Conservation (phyloP, 2,888 invertebrate genomes). For the Mycalesis mineus region DNA sequence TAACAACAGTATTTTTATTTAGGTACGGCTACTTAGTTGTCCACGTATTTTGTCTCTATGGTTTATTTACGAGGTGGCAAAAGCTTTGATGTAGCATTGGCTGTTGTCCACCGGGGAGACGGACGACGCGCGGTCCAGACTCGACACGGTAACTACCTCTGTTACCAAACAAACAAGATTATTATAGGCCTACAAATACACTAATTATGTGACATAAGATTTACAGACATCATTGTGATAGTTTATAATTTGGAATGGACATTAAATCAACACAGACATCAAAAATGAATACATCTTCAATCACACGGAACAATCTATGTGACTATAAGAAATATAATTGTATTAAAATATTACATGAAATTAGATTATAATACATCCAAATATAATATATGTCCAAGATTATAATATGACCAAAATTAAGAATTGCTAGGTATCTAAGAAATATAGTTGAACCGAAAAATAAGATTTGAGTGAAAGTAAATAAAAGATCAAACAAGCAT, state of each 20-base stretch:
- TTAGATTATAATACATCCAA: not conserved
- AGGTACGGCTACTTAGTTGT: conserved; percentile 41
- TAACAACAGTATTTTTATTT: conserved; percentile 3
- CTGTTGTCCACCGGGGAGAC: conserved; percentile 47
- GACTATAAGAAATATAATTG: too few species aligned
- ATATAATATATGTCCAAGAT: too few species aligned
- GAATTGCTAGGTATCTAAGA: too few species aligned
- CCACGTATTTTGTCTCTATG: conserved; percentile 35
- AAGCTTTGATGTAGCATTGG: conserved; percentile 63
- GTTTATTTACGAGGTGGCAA: conserved; percentile 62
- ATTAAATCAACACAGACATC: not conserved
- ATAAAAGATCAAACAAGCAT: not conserved
- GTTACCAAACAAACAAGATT: conserved; percentile 35
- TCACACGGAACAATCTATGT: too few species aligned
- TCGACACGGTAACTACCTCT: conserved; percentile 32
- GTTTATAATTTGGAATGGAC: conserved; percentile 7
- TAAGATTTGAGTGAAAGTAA: not conserved
- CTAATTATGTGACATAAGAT: conserved; percentile 27
- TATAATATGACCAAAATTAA: too few species aligned
- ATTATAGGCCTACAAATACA: conserved; percentile 26
- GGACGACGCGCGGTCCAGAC: conserved; percentile 33
- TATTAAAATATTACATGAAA: not conserved
- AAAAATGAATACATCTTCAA: too few species aligned
- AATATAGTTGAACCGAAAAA: too few species aligned
- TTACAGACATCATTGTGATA: conserved; percentile 18